Evolutionary conservation across 2,888 invertebrate genomes (phyloP), one percentile per base, ranked within the genome.

Genomic region (Lordiphosa andalusiaca): DNA sequence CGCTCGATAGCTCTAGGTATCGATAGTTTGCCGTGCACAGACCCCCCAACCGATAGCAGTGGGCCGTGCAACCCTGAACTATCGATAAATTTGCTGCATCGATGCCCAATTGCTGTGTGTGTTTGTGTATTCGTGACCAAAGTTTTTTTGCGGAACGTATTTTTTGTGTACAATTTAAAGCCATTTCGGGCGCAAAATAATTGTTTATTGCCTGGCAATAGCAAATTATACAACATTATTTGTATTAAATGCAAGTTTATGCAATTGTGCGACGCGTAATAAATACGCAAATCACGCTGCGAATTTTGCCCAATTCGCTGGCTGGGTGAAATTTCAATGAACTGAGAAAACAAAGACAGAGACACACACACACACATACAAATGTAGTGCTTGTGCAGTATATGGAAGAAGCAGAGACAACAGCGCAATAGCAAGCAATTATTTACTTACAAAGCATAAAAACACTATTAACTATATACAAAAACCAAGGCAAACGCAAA

Each of bases 71-170:
- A 73, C 64, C 41, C 16, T 7, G 6, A 23, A 21, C 53, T 63
- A 30, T 30, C 30, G 30, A 30, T 30, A 30, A 9, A 30, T 30
- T 30, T 30, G 30, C 30, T 30, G 30, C 30, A 30, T 30, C 30
- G 53, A 59, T 58, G 66, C 54, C 52, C 57, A 65, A 40, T 50
- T 75, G 51, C 71, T 75, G 69, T 86, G 86, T 86, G 74, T 80
- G 85, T 86, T 87, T 86, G 85, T 86, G 86, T 86, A 86, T 86
- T 86, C 84, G 86, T 86, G 85, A 80, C 83, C 85, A 81, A 84
- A 82, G 84, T 69, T 71, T 85, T 75, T 86, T 86, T 85, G 86
- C 86, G 82, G 86, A 86, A 75, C 72, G 44, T 44, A 68, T 84
- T 77, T 75, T 80, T 73, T 85, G 81, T 84, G 78, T 86, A 84